These are phyloP conservation scores for Chrosomus eos DNA, from an alignment of 2,797 vertebrate species.

Conservation along the genomic window DNA sequence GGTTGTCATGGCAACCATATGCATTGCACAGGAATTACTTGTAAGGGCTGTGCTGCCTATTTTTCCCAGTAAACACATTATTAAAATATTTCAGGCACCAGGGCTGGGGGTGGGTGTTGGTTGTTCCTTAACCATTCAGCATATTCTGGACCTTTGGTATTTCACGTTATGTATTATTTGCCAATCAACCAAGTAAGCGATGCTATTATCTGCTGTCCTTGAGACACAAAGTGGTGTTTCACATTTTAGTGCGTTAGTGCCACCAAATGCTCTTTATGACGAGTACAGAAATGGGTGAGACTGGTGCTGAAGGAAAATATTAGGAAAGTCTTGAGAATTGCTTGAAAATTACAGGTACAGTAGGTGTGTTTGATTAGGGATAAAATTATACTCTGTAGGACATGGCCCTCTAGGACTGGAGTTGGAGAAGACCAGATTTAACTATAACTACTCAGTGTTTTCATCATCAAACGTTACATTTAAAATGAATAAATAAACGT, in stretches of 20 bases:
- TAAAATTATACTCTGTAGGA: not conserved
- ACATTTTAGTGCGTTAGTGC: not conserved
- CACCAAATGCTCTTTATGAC: not conserved
- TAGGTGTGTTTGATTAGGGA: not conserved
- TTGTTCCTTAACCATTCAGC: too few relatives aligned
- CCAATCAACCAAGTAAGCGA: not conserved
- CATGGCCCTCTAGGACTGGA: not conserved
- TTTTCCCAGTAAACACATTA: too few relatives aligned
- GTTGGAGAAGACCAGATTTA: not conserved
- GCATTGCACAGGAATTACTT: not conserved
- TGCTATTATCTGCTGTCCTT: constrained; percentile 14
- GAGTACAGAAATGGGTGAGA: not conserved
- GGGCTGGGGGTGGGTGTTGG: too few relatives aligned
- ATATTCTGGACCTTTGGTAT: too few relatives aligned
- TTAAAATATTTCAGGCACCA: too few relatives aligned
- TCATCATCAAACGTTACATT: too few relatives aligned
- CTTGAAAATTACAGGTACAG: not conserved
- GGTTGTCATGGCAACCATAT: not conserved
- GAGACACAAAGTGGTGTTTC: not conserved
- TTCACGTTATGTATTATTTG: not conserved
- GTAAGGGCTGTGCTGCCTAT: too few relatives aligned
- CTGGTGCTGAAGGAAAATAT: not conserved
- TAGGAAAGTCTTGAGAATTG: not conserved
- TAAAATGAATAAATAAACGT: too few relatives aligned
- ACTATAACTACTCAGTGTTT: not conserved